Conservation (phyloP, 37 sponge, comb jelly and placozoan species). For the Haliclona indistincta region DNA sequence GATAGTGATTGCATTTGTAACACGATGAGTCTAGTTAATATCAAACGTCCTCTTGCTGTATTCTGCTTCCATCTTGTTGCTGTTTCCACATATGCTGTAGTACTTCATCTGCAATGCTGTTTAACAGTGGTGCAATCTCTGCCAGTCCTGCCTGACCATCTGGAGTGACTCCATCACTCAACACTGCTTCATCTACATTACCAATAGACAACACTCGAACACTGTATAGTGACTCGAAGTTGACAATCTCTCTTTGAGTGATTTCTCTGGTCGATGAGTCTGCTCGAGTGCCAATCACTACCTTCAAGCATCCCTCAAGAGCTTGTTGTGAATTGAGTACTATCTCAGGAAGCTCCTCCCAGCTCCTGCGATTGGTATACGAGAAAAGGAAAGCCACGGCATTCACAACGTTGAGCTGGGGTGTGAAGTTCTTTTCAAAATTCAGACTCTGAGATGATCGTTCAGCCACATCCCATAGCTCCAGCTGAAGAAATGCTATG, state of each 20-base stretch:
- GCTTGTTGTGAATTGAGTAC: background rate
- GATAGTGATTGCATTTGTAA: too few species aligned
- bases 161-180: conserved; percentile 13
- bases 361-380: conserved; percentile 29
- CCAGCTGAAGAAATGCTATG: conserved; percentile 44
- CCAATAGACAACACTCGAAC: conserved; percentile 21
- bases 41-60: too few species aligned
- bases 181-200: conserved; percentile 21
- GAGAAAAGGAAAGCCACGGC: conserved; percentile 59
- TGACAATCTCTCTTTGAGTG: conserved; percentile 21
- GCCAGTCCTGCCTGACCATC: conserved; percentile 25
- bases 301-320: background rate
- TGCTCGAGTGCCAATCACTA: background rate
- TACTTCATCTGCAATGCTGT: too few species aligned
- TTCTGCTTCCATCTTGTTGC: too few species aligned
- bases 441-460: conserved; percentile 25
- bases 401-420: conserved; percentile 26
- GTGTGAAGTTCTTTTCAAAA: conserved; percentile 64
- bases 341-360: conserved; percentile 6
- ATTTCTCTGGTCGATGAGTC: conserved; percentile 16
- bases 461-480: conserved; percentile 72
- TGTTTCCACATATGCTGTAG: too few species aligned
- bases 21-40: too few species aligned
- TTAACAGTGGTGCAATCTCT: too few species aligned
- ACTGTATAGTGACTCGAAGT: conserved; percentile 13